A percentile compares a stretch with the other conserved stretches of the same genome.
Conservation (phyloP, 2,888 invertebrate genomes). For the Brachycybe producta region DNA sequence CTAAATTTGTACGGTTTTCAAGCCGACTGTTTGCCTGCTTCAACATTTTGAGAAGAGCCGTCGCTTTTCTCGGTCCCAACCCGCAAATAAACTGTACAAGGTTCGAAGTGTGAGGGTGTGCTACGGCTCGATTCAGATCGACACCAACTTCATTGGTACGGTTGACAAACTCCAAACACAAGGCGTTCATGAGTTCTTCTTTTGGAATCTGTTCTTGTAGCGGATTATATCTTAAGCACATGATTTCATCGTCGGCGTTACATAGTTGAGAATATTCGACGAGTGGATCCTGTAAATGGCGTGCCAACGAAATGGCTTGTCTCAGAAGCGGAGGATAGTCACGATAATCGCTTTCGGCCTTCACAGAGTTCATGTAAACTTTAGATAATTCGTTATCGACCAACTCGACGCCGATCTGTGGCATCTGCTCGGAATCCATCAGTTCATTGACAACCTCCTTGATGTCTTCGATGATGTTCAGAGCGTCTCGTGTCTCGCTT, state of each 20-base stretch:
- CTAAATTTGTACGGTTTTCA: conserved; percentile 88
- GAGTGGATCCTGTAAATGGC: conserved; percentile 86
- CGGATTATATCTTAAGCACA: conserved; percentile 83
- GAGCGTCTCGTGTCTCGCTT: conserved; percentile 78
- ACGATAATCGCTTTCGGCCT: conserved; percentile 70
- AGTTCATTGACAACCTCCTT: conserved; percentile 58
- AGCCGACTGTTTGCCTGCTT: conserved; percentile 67
- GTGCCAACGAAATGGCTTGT: conserved; percentile 83
- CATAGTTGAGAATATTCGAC: conserved; percentile 93
- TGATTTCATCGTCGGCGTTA: conserved; percentile 88
- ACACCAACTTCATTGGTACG: conserved; percentile 96
- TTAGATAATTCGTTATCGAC: conserved; percentile 87
- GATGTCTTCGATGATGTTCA: conserved; percentile 65
- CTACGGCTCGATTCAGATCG: conserved; percentile 85
- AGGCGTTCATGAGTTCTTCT: conserved; percentile 70
- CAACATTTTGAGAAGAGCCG: conserved; percentile 66
- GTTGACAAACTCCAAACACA: conserved; percentile 79
- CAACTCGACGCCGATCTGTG: conserved; percentile 74
- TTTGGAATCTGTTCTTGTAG: conserved; percentile 45
- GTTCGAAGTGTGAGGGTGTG: conserved; percentile 72
- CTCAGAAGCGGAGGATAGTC: conserved; percentile 83
- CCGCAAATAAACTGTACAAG: conserved; percentile 95
- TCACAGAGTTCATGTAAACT: conserved; percentile 78
- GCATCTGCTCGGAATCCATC: conserved; percentile 64
- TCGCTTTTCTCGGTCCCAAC: conserved; percentile 86